phyloP scores from a whole-genome alignment of 1,140 invertebrate species.

The Globodera ellingtonae region DNA sequence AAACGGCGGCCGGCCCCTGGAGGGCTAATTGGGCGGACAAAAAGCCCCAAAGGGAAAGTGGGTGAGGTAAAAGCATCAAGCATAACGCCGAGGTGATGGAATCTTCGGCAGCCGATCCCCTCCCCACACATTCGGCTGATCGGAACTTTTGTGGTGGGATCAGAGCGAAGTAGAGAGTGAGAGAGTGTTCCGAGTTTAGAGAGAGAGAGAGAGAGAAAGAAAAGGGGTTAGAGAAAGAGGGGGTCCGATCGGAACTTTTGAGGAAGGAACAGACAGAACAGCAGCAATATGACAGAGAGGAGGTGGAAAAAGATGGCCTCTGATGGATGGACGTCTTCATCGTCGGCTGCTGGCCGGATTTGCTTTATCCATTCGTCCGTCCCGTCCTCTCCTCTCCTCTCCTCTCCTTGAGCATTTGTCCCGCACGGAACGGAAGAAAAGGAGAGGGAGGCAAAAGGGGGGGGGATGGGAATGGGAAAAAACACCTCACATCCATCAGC shows the following conservation, averaged over 20 bases:
- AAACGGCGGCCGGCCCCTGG: not conserved
- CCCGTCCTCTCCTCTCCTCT: not conserved
- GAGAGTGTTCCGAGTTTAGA: not conserved
- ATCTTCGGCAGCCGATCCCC: not conserved
- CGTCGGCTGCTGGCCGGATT: not conserved
- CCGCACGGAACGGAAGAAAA: not conserved
- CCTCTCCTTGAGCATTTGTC: not conserved
- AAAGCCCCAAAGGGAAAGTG: not conserved
- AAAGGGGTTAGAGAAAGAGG: not conserved
- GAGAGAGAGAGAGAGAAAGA: not conserved
- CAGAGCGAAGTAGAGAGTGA: not conserved
- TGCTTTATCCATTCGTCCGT: not conserved
- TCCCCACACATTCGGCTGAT: not conserved
- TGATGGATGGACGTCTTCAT: not conserved
- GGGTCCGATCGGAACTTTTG: not conserved
- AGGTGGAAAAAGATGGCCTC: not conserved
- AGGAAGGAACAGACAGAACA: not conserved
- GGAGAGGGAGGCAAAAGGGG: not conserved
- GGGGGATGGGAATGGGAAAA: not conserved
- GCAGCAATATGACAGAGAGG: not conserved
- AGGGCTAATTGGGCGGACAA: not conserved
- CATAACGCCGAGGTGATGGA: not conserved
- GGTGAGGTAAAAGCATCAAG: not conserved
- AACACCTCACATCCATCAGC: not conserved
- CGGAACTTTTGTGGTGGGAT: too few species aligned